phyloP scores from a whole-genome alignment of 1,140 invertebrate species.

The Eriocheir sinensis region DNA sequence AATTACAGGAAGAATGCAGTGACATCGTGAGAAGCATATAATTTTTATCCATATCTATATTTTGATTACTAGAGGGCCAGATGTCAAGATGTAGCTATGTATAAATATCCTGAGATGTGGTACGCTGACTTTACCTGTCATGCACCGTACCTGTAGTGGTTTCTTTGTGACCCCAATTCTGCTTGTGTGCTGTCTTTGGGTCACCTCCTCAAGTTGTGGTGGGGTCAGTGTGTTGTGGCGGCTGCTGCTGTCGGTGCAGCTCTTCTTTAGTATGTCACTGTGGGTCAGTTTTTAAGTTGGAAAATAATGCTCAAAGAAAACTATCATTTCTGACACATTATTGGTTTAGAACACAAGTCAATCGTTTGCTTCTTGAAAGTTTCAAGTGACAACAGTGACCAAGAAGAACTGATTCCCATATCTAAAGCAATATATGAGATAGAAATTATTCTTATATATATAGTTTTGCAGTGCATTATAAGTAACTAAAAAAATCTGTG shows the following conservation, averaged over 20 bases:
- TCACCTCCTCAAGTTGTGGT: conserved; percentile 76
- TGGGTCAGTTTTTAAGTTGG: neutral
- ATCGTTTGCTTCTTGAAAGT: neutral
- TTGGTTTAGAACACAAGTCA: neutral
- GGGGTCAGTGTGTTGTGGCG: conserved; percentile 75
- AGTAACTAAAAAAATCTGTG: too few species aligned
- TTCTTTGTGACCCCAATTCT: conserved; percentile 60
- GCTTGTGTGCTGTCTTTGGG: conserved; percentile 76
- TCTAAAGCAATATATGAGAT: neutral
- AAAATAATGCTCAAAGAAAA: neutral
- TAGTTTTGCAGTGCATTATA: too few species aligned
- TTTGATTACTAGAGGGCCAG: conserved; percentile 42
- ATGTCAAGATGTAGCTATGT: conserved; percentile 43
- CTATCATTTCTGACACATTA: too few species aligned
- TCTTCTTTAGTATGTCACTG: conserved; percentile 47
- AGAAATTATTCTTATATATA: neutral
- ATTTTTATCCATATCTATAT: conserved; percentile 62
- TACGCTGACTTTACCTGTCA: neutral
- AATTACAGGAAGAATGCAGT: conserved; percentile 64
- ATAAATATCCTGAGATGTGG: conserved; percentile 47
- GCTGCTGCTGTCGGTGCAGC: conserved; percentile 53
- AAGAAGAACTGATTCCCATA: neutral
- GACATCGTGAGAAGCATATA: conserved; percentile 49
- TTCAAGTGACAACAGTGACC: neutral
- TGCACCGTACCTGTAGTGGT: conserved; percentile 40